Evolutionary conservation across 2,888 invertebrate genomes (phyloP), one percentile per base, ranked within the genome.

Genomic region (Lissonota sp.): DNA sequence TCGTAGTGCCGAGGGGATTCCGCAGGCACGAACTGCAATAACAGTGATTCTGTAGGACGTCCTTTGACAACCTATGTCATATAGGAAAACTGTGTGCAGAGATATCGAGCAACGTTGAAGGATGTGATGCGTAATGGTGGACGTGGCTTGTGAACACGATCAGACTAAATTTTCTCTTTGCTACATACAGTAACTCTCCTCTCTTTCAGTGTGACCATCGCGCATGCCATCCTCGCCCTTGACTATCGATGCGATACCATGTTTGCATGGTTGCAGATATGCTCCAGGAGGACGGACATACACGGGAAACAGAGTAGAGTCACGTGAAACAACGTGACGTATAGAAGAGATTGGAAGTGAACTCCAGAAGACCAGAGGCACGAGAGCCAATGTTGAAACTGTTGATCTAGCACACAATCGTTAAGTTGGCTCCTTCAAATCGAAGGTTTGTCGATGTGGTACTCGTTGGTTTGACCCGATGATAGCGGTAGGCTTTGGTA

Each of bases 201-300:
- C 80, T 79, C 58, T 67, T 49, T 55, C 80, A 49, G 64, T 81
- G 44, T 71, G 62, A 12, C 62, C 16, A 46, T 69, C 74, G 69
- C 64, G 14, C 70, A 55, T 55, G 44, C 57, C 58, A 72, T 60
- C 64, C 70, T 80, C 83, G 82, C 74, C 80, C 80, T 84, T 82
- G 79, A 81, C 83, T 79, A 81, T 83, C 83, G 83, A 74, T 78
- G 78, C 77, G 73, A 44, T 66, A 74, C 55, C 74, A 64, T 78
- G 74, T 74, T 78, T 55, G 51, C 16, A 74, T 42, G 69, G 77
- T 6, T 58, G 63, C 69, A 44, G 62, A 60, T 60, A 60, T 64
- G 60, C 58, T 70, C 37, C 53, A 46, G 16, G 58, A 74, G 55
- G 42, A 12, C 69, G 46, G 51, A 62, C 42, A 46, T 49, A 57